phyloP scores from a whole-genome alignment of 2,113 vertebrate genomes.

The Malurus elegans region DNA sequence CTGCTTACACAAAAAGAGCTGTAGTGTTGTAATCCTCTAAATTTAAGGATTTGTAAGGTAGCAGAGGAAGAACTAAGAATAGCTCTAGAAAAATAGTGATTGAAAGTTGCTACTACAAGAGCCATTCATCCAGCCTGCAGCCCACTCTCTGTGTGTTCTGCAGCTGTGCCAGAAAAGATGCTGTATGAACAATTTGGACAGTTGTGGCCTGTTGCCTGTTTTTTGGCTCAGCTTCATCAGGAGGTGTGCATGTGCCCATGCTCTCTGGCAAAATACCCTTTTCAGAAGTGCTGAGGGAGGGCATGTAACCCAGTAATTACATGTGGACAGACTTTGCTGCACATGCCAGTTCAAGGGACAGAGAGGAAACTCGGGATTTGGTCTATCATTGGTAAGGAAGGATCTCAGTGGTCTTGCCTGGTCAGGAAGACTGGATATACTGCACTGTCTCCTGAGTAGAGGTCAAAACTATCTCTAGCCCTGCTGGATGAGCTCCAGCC shows the following conservation, averaged over 20 bases:
- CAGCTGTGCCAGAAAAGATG: background rate
- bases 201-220: background rate
- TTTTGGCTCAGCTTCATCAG: background rate
- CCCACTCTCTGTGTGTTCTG: background rate
- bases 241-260: background rate
- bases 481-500: background rate
- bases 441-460: background rate
- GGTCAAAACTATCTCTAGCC: background rate
- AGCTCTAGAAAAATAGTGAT: background rate
- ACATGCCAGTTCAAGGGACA: background rate
- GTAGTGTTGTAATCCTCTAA: background rate
- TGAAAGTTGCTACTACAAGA: background rate
- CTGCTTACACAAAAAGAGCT: background rate
- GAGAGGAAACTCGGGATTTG: background rate
- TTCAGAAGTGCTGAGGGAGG: background rate
- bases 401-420: background rate
- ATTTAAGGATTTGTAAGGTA: slow-evolving; percentile 2
- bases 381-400: background rate
- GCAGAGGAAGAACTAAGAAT: background rate
- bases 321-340: background rate
- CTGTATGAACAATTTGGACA: background rate
- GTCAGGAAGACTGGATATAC: background rate
- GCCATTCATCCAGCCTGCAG: background rate
- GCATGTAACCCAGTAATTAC: background rate
- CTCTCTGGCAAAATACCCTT: background rate